Conservation (phyloP, 2,113 vertebrate species). For the Physeter macrocephalus region DNA sequence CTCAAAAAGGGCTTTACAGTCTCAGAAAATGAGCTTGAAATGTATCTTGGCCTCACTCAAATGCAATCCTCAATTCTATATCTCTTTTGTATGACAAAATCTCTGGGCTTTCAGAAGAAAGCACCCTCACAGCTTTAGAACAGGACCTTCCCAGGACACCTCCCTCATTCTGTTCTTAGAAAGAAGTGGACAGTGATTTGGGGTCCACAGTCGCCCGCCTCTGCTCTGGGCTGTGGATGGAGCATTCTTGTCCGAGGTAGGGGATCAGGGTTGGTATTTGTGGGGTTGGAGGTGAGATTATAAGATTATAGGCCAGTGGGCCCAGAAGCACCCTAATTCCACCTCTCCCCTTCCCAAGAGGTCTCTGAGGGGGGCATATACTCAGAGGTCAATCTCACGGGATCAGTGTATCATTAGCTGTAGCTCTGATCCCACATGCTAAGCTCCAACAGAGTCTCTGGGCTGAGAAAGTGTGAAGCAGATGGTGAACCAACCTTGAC, state of each 20-base stretch:
- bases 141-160: not conserved
- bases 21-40: not conserved
- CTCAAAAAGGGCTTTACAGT: not conserved
- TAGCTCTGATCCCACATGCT: accelerated
- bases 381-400: not conserved
- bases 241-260: not conserved
- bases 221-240: not conserved
- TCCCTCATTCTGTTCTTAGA: not conserved
- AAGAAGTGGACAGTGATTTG: too few species aligned
- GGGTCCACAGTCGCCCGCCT: not conserved
- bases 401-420: accelerated
- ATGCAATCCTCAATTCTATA: not conserved
- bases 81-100: not conserved
- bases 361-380: accelerated
- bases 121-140: too few species aligned
- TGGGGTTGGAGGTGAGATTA: not conserved
- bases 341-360: not conserved
- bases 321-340: not conserved
- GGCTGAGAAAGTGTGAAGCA: not conserved
- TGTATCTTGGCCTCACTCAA: not conserved
- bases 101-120: not conserved
- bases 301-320: not conserved
- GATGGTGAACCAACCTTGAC: not conserved
- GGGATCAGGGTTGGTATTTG: not conserved
- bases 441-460: not conserved